These are phyloP conservation scores for Molossus molossus DNA, from an alignment of 2,797 vertebrate species.

Conservation along the genomic window DNA sequence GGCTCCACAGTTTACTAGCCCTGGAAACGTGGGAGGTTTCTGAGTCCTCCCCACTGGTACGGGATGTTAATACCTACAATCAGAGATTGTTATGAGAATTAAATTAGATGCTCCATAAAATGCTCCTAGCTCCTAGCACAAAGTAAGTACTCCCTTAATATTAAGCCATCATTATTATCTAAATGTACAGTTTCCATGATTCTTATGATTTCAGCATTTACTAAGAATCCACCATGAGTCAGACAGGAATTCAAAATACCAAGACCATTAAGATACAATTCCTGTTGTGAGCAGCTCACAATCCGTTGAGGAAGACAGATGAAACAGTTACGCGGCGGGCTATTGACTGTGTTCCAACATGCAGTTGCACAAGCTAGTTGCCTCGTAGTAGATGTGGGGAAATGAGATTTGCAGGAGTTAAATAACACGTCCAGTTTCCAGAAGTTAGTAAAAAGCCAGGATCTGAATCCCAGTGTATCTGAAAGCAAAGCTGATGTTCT, in stretches of 20 bases:
- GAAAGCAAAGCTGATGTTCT: not conserved
- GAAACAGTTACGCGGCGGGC: not conserved
- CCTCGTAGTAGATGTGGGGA: not conserved
- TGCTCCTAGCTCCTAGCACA: not conserved
- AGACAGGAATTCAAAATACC: not conserved
- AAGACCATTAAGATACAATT: not conserved
- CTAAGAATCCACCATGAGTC: not conserved
- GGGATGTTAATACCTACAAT: not conserved
- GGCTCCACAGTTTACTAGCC: not conserved
- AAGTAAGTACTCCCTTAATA: not conserved
- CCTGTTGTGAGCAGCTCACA: not conserved
- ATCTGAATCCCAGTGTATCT: not conserved
- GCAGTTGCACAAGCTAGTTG: too few species aligned
- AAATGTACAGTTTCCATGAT: not conserved
- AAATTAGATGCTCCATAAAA: not conserved
- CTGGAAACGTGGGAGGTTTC: accelerated
- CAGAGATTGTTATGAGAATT: not conserved
- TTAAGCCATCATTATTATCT: not conserved
- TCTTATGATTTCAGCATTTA: not conserved
- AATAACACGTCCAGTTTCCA: not conserved
- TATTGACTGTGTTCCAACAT: not conserved
- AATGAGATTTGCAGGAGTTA: not conserved
- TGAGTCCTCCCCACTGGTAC: not conserved
- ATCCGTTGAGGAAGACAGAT: not conserved
- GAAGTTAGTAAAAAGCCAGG: not conserved